These are phyloP conservation scores for Pheosia tremula DNA, from an alignment of 2,888 invertebrate genomes.

Conservation along the genomic window DNA sequence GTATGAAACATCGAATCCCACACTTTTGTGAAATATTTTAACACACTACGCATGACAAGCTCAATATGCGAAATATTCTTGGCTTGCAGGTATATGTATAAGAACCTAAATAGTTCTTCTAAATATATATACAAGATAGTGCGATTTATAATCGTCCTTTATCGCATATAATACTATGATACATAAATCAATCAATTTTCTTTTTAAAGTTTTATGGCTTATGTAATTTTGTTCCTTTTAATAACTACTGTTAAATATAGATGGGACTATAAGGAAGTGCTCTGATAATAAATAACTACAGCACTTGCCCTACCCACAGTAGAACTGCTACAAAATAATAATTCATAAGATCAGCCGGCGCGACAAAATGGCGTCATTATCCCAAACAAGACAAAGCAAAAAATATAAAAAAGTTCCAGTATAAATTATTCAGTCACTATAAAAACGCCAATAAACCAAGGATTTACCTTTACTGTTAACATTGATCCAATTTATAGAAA, in stretches of 20 bases:
- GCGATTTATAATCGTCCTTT: slow-evolving; percentile 22
- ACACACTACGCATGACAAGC: slow-evolving; percentile 12
- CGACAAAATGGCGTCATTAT: slow-evolving; percentile 83
- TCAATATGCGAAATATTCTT: neutral
- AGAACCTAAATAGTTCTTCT: neutral
- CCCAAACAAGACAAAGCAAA: slow-evolving; percentile 71
- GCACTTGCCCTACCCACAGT: slow-evolving; percentile 51
- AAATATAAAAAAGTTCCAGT: slow-evolving; percentile 30
- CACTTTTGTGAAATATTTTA: slow-evolving; percentile 18
- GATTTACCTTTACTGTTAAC: slow-evolving; percentile 57
- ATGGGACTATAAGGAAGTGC: slow-evolving; percentile 25
- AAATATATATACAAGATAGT: slow-evolving; percentile 14
- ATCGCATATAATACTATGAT: slow-evolving; percentile 31
- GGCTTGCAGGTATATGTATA: neutral
- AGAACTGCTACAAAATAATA: slow-evolving; percentile 64
- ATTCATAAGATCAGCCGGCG: slow-evolving; percentile 80
- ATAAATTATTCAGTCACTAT: slow-evolving; percentile 2
- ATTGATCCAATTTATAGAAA: slow-evolving; percentile 60
- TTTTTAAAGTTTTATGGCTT: slow-evolving; percentile 29
- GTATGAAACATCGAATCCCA: slow-evolving; percentile 26
- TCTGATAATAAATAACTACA: slow-evolving; percentile 47
- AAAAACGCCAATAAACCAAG: slow-evolving; percentile 16
- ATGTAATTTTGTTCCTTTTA: slow-evolving; percentile 32
- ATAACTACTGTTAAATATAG: slow-evolving; percentile 28
- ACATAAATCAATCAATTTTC: slow-evolving; percentile 38